Evolutionary conservation across 2,888 invertebrate species (phyloP).

Genomic region (Eupithecia exiguata): DNA sequence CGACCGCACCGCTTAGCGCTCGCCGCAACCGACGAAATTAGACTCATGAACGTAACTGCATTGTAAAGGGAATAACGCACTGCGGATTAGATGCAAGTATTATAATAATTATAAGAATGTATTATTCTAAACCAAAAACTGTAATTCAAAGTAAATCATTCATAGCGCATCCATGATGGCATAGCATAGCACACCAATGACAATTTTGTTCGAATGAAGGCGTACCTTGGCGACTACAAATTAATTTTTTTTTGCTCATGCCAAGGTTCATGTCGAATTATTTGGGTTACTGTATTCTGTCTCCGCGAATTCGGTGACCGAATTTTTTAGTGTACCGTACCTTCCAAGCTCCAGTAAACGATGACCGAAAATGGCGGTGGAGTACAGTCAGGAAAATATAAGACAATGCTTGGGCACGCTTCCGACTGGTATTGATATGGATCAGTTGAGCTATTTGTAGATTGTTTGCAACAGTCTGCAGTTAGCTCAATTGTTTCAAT

Average conservation of each 20-base stretch:
- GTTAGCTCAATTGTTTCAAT: too few relatives aligned
- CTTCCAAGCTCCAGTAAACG: too few relatives aligned
- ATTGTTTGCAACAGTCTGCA: too few relatives aligned
- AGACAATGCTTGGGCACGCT: too few relatives aligned
- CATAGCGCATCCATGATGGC: background rate
- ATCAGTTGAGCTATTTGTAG: too few relatives aligned
- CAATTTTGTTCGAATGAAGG: background rate
- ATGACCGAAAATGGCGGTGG: too few relatives aligned
- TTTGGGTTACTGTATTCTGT: background rate
- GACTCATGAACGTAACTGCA: conserved; percentile 54
- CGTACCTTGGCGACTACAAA: background rate
- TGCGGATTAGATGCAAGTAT: background rate
- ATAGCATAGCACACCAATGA: background rate
- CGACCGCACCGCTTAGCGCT: conserved; percentile 71
- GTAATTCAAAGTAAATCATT: background rate
- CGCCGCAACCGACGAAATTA: conserved; percentile 59
- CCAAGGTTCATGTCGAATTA: background rate
- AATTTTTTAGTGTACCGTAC: too few relatives aligned
- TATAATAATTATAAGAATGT: background rate
- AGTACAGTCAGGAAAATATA: too few relatives aligned
- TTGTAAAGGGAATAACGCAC: conserved; percentile 32
- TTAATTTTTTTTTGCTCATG: background rate
- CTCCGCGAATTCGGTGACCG: too few relatives aligned
- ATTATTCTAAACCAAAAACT: background rate
- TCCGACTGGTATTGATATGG: too few relatives aligned